Base-by-base conservation (phyloP, 1,140 invertebrate species). In the Drosophila gunungcola region DNA sequence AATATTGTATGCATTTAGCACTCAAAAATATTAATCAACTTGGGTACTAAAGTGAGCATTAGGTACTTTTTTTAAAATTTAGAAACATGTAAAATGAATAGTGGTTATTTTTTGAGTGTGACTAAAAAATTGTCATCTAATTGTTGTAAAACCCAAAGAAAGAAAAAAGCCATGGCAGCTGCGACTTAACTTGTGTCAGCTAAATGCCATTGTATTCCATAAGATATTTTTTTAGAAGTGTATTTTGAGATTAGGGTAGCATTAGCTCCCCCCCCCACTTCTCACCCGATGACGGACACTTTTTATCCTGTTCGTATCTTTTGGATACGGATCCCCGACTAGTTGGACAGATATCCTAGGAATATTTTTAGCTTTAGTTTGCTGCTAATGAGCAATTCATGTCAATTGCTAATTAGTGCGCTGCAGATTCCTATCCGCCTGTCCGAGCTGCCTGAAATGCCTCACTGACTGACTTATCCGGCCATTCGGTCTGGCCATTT, bases 321-420 rank as follows among this genome's bases (percentile, higher is more conserved):
- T 70, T 13, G 63, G 67, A 55, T 69, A 39, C 41, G 27, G 43
- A 68, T 68, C 42, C 42, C 54, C 21, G 36, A 45, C 52, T 57
- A 72, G 69, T 49, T 73, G 75, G 63, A 60, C 54, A 62, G 64
- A 42, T 62, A 75, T 72, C 61, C 45, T 32, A 51, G 57, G 73
- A 62, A 67, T 69, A 79, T 86, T 88, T 86, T 64, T 67, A 79
- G 83, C 83, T 68, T 89, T 84, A 89, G 83, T 84, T 88, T 89
- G 73, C 86, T 86, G 79, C 86, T 90, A 90, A 90, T 90, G 86
- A 90, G 82, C 86, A 90, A 90, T 90, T 90, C 82, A 91, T 90
- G 86, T 90, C 86, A 90, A 90, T 90, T 90, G 86, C 86, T 90
- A 90, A 90, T 90, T 90, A 90, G 88, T 90, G 73, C 84, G 85